Percentiles rank a stretch among this genome's conserved stretches.
Conservation (phyloP, 2,113 vertebrate species). For the Kryptolebias marmoratus region DNA sequence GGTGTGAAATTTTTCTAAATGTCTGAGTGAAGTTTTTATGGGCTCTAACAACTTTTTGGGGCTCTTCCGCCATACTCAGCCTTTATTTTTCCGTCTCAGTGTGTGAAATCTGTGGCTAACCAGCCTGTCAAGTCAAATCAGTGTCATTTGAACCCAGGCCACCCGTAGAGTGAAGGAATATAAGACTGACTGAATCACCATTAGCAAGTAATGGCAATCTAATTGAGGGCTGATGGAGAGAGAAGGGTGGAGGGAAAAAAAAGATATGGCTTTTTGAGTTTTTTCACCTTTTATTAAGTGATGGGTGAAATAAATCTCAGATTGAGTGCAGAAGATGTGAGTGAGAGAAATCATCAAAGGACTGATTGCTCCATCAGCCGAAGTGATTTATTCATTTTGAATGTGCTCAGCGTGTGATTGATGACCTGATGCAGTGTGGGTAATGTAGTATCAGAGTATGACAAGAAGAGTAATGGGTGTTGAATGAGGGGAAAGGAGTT, state of each 20-base stretch:
- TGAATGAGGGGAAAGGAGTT: slow-evolving; percentile 17
- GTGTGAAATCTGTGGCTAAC: slow-evolving; percentile 40
- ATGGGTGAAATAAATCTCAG: slow-evolving; percentile 48
- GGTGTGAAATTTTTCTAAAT: not conserved
- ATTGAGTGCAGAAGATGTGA: slow-evolving; percentile 26
- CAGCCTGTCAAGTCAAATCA: slow-evolving; percentile 58
- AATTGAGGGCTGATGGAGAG: slow-evolving; percentile 63
- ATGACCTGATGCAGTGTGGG: slow-evolving; percentile 67
- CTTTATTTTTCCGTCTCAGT: not conserved
- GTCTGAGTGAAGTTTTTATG: not conserved
- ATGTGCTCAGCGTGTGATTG: slow-evolving; percentile 58
- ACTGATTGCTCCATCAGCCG: slow-evolving; percentile 63
- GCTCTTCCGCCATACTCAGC: not conserved
- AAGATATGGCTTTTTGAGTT: slow-evolving; percentile 18
- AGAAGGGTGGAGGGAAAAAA: not conserved
- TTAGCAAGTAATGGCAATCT: slow-evolving; percentile 63
- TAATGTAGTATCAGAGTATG: slow-evolving; percentile 65
- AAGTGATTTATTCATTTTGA: slow-evolving; percentile 64
- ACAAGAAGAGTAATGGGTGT: slow-evolving; percentile 54
- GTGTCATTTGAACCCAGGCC: slow-evolving; percentile 24
- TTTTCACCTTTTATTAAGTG: slow-evolving; percentile 46
- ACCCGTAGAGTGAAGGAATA: slow-evolving; percentile 45
- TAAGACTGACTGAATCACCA: slow-evolving; percentile 42
- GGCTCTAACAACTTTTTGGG: not conserved
- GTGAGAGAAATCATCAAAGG: slow-evolving; percentile 57